phyloP scores from a whole-genome alignment of 2,797 vertebrate genomes.

The Semaprochilodus insignis region DNA sequence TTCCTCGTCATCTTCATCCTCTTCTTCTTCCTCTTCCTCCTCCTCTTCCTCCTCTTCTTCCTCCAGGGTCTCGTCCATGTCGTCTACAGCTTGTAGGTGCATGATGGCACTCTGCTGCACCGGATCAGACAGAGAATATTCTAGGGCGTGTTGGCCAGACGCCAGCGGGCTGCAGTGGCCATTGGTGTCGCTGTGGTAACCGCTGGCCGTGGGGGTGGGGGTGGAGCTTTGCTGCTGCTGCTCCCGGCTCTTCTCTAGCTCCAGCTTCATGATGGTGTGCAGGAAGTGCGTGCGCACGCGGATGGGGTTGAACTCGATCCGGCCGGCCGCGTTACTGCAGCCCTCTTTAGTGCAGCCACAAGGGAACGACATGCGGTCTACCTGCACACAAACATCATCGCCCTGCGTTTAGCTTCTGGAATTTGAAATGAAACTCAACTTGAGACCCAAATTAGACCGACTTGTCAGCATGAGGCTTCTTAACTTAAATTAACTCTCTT shows the following conservation, averaged over 20 bases:
- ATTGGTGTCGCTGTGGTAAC: constrained; percentile 81
- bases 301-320: constrained; percentile 99
- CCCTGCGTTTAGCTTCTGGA: background rate
- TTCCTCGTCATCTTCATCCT: constrained; percentile 64
- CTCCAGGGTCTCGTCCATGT: constrained; percentile 88
- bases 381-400: constrained; percentile 77
- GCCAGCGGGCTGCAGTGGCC: constrained; percentile 81
- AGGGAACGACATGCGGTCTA: constrained; percentile 99
- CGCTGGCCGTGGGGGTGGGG: constrained; percentile 83
- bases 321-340: constrained; percentile 95
- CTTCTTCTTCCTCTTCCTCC: constrained; percentile 62
- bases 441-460: constrained; percentile 19
- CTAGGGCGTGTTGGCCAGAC: constrained; percentile 84
- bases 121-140: constrained; percentile 86
- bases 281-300: constrained; percentile 98
- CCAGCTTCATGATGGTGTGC: constrained; percentile 99
- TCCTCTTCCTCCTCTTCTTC: constrained; percentile 82
- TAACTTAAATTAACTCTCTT: constrained; percentile 32
- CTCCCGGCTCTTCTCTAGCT: constrained; percentile 96
- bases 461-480: constrained; percentile 16
- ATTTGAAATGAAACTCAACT: background rate
- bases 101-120: constrained; percentile 85
- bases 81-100: constrained; percentile 87
- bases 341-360: constrained; percentile 98
- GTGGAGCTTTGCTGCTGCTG: constrained; percentile 85